Percentiles rank a stretch among this genome's conserved stretches.
Evolutionary conservation across 2,797 vertebrate genomes (phyloP).

Genomic region (Natrix natrix): DNA sequence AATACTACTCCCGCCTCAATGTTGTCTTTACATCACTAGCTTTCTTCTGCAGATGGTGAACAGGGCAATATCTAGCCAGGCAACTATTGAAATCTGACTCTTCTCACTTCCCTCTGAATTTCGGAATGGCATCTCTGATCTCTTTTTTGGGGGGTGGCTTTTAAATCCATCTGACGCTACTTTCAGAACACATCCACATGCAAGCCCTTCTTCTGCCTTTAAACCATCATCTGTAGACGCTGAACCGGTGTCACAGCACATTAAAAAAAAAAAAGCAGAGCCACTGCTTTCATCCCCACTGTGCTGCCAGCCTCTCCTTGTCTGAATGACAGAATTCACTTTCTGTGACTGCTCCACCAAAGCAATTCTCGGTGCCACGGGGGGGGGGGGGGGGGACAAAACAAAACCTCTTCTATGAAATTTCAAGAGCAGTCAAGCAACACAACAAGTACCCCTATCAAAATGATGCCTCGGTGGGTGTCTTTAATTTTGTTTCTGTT

Average conservation of each 20-base stretch:
- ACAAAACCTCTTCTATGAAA: background rate
- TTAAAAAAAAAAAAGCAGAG: background rate
- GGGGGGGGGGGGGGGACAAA: background rate
- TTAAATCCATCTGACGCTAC: background rate
- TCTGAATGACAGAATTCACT: slow-evolving; percentile 12
- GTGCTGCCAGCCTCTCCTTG: background rate
- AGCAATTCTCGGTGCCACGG: background rate
- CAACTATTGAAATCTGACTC: background rate
- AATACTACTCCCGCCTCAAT: background rate
- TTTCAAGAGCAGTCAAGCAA: slow-evolving; percentile 21
- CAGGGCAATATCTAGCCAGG: background rate
- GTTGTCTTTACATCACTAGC: background rate
- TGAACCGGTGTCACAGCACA: background rate
- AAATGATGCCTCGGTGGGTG: slow-evolving; percentile 1
- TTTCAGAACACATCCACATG: background rate
- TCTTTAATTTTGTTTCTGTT: slow-evolving; percentile 1
- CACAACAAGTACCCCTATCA: background rate
- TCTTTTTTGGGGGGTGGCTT: background rate
- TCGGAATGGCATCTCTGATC: no score
- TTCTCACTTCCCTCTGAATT: background rate
- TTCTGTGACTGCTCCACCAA: slow-evolving; percentile 5
- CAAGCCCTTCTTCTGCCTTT: slow-evolving; percentile 10
- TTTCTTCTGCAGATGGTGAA: background rate
- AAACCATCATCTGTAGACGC: slow-evolving; percentile 16
- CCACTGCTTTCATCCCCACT: background rate